A percentile compares a stretch with the other conserved stretches of the same genome.
These are phyloP conservation scores for Antheraea yamamai DNA, from an alignment of 2,888 invertebrate genomes.

Conservation along the genomic window DNA sequence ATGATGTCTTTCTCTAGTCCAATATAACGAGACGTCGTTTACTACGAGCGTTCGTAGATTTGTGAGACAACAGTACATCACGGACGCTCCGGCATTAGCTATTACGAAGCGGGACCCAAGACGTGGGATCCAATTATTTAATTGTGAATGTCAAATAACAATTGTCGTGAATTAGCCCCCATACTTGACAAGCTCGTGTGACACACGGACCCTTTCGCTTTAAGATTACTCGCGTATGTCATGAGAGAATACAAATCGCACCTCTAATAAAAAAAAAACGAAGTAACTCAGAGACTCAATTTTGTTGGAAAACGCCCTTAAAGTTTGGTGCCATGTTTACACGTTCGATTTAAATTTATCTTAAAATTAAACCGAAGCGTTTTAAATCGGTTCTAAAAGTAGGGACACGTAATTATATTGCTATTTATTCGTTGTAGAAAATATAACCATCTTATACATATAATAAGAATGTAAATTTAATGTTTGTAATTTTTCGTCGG, in stretches of 20 bases:
- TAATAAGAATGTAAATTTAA: too few relatives aligned
- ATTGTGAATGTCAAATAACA: slow-evolving; percentile 39
- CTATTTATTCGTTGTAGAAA: too few relatives aligned
- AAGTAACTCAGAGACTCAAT: too few relatives aligned
- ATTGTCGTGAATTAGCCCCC: slow-evolving; percentile 24
- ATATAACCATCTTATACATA: too few relatives aligned
- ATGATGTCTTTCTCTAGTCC: not conserved
- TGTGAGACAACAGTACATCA: not conserved
- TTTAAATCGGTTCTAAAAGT: too few relatives aligned
- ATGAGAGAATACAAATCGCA: not conserved
- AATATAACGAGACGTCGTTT: not conserved
- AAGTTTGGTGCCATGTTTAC: too few relatives aligned
- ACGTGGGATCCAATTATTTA: slow-evolving; percentile 31
- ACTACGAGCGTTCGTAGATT: not conserved
- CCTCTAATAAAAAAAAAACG: not conserved
- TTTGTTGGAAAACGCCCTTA: too few relatives aligned
- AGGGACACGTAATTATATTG: too few relatives aligned
- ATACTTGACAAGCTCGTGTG: slow-evolving; percentile 3
- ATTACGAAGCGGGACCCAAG: slow-evolving; percentile 15
- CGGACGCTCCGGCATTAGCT: not conserved
- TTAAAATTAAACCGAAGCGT: too few relatives aligned
- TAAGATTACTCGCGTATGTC: not conserved
- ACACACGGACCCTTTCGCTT: slow-evolving; percentile 1
- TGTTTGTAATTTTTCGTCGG: too few relatives aligned
- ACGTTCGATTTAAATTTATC: too few relatives aligned